Evolutionary conservation across 2,888 invertebrate species (phyloP).

Genomic region (Drosophila hamatofila): DNA sequence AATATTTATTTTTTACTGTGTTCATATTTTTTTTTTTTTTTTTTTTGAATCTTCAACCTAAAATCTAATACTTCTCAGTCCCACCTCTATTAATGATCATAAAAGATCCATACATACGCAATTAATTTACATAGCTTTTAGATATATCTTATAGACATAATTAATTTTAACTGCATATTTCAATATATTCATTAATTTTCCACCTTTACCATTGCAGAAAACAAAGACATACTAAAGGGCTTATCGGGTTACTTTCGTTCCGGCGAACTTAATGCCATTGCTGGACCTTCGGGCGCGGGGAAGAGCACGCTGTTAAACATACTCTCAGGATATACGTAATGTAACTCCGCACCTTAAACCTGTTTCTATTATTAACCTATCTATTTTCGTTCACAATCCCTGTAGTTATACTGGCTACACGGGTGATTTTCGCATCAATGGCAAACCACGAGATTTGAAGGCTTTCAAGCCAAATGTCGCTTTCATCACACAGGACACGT

Average conservation of each 20-base stretch:
- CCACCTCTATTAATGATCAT: too few relatives aligned
- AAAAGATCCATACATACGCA: too few relatives aligned
- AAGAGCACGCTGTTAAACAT: conserved; percentile 96
- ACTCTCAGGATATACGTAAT: conserved; percentile 94
- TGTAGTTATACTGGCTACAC: conserved; percentile 84
- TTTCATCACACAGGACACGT: conserved; percentile 96
- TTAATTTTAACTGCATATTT: not conserved
- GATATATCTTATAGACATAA: too few relatives aligned
- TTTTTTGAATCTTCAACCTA: too few relatives aligned
- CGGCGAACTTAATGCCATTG: conserved; percentile 92
- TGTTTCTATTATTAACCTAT: conserved; percentile 13
- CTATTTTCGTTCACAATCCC: not conserved
- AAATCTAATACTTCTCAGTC: too few relatives aligned
- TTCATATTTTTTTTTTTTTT: too few relatives aligned
- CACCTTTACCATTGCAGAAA: conserved; percentile 85
- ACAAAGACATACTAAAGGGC: conserved; percentile 87
- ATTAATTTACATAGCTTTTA: too few relatives aligned
- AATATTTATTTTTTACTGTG: too few relatives aligned
- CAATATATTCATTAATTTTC: not conserved
- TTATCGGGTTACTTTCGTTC: conserved; percentile 90
- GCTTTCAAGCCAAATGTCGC: conserved; percentile 91
- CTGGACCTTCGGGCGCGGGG: conserved; percentile 96
- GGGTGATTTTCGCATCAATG: conserved; percentile 91
- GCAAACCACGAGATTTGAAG: conserved; percentile 88
- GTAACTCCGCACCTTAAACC: not conserved